Conservation (phyloP, 2,888 invertebrate genomes). For the Latrodectus hesperus region DNA sequence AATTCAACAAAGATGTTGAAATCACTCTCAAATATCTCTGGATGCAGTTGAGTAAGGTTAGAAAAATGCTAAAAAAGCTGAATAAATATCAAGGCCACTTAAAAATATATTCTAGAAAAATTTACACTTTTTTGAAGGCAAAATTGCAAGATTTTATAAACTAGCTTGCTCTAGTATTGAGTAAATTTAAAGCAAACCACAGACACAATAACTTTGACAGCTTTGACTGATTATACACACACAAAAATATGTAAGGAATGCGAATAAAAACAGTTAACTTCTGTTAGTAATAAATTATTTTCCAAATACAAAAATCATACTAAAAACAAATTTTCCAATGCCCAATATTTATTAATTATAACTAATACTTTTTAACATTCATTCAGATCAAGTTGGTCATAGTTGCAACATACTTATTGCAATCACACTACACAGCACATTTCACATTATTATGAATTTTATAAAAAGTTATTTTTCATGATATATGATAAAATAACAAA, state of each 20-base stretch:
- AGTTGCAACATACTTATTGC: neutral
- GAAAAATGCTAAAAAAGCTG: conserved; percentile 14
- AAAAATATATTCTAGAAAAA: conserved; percentile 32
- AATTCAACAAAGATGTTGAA: neutral
- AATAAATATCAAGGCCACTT: conserved; percentile 47
- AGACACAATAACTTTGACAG: conserved; percentile 8
- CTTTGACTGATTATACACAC: conserved; percentile 33
- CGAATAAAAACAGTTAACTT: neutral
- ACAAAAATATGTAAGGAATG: conserved; percentile 39
- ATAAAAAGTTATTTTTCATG: no score
- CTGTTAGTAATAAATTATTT: neutral
- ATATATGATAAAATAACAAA: no score
- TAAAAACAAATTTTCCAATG: neutral
- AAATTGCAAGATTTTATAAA: conserved; percentile 45
- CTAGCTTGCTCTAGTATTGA: conserved; percentile 54
- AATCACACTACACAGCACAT: neutral
- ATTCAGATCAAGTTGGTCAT: neutral
- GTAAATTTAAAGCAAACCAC: conserved; percentile 38
- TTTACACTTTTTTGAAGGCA: conserved; percentile 21
- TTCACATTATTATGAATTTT: neutral
- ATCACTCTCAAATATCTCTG: neutral
- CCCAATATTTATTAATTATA: neutral
- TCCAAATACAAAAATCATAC: neutral
- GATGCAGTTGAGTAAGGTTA: conserved; percentile 9
- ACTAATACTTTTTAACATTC: neutral